Evolutionary conservation across 2,888 invertebrate species (phyloP).

Genomic region (Rhagonycha lutea): DNA sequence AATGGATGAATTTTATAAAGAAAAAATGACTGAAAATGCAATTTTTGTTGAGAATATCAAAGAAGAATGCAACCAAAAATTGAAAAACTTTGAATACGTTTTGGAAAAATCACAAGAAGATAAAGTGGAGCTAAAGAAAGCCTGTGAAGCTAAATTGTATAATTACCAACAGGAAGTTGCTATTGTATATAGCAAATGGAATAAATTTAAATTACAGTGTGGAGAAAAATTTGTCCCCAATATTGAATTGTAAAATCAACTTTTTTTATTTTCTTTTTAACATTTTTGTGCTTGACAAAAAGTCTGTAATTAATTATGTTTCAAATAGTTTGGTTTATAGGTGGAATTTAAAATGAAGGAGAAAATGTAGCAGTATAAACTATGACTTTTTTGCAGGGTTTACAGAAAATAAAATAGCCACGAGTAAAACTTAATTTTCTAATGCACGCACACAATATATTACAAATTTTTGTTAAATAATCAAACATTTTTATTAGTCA

Average conservation of each 20-base stretch:
- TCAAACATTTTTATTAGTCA: neutral
- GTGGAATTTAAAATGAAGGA: neutral
- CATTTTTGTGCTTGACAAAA: neutral
- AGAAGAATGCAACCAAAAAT: neutral
- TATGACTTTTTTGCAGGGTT: neutral
- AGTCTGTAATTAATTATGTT: neutral
- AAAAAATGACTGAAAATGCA: constrained; percentile 10
- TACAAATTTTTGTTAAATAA: neutral
- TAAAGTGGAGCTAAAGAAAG: neutral
- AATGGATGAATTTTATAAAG: constrained; percentile 11
- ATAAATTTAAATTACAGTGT: neutral
- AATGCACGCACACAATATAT: neutral
- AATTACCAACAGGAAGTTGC: constrained; percentile 15
- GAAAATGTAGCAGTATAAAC: neutral
- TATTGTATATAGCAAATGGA: constrained; percentile 16
- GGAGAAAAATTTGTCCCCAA: neutral
- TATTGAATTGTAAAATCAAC: neutral
- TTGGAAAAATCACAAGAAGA: constrained; percentile 8
- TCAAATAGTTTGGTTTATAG: neutral
- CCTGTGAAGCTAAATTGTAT: constrained; percentile 6
- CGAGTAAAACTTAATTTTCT: neutral
- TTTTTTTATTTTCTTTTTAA: neutral
- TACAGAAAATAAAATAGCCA: neutral
- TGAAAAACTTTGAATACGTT: neutral
- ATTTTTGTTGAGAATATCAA: neutral